Conservation (phyloP, 2,888 invertebrate genomes). For the Drosophila flavopinicola region DNA sequence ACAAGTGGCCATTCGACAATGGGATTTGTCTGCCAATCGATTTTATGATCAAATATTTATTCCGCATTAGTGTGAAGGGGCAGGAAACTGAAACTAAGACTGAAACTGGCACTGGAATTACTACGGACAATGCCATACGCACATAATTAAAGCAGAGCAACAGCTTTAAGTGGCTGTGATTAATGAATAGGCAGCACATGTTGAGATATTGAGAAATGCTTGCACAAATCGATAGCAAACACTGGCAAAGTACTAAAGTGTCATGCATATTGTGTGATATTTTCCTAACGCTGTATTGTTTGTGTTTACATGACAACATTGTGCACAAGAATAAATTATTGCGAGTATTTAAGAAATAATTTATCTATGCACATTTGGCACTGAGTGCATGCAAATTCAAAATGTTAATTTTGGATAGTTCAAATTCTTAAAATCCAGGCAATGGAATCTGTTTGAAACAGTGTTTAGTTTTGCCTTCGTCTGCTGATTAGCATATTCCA, state of each 20-base stretch:
- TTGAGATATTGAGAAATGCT: slow-evolving; percentile 5
- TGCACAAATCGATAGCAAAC: slow-evolving; percentile 12
- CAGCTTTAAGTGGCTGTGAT: slow-evolving; percentile 58
- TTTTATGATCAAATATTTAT: slow-evolving; percentile 75
- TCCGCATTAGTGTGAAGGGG: slow-evolving; percentile 15
- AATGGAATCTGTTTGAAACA: neutral
- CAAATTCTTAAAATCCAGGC: neutral
- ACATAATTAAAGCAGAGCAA: slow-evolving; percentile 59
- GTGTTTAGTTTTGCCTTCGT: slow-evolving; percentile 19
- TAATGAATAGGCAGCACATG: slow-evolving; percentile 53
- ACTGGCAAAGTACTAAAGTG: slow-evolving; percentile 24
- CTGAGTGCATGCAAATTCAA: slow-evolving; percentile 11
- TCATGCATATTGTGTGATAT: neutral
- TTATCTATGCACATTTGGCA: slow-evolving; percentile 5
- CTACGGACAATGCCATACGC: slow-evolving; percentile 15
- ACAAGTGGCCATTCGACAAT: slow-evolving; percentile 47
- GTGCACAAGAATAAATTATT: slow-evolving; percentile 1
- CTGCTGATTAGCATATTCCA: slow-evolving; percentile 54
- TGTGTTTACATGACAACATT: neutral
- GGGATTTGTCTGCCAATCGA: slow-evolving; percentile 65
- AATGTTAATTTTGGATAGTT: slow-evolving; percentile 22
- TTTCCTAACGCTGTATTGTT: neutral
- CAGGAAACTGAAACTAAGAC: no score
- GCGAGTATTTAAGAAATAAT: neutral
- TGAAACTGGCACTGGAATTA: no score